Evolutionary conservation across 1,140 invertebrate genomes (phyloP), one percentile per base, ranked within the genome.

Genomic region (Physella acuta): DNA sequence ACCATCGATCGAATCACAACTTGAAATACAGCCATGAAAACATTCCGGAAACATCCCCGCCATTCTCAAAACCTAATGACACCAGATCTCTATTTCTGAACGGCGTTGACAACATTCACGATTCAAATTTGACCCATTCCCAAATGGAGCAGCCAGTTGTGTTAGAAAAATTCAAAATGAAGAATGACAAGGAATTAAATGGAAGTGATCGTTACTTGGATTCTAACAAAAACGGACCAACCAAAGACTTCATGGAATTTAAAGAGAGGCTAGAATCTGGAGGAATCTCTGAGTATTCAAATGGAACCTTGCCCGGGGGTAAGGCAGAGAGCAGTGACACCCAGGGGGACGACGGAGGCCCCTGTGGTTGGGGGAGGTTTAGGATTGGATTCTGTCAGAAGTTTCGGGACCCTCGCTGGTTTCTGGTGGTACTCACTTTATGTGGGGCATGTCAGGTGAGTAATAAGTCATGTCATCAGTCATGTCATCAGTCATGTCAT

Each of bases 361-460:
- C 55, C 2, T 83, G 82, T 74, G 77, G 79, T 2, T 83, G 81
- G 81, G 76, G 79, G 28, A 59, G 67, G 2, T 71, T 78, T 31
- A 73, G 31, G 3, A 77, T 78, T 0, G 11, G n/a, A 1, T 71
- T 52, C 3, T 79, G 76, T 63, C 79, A 81, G 67, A 58, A 74
- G 44, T 81, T 82, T 67, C 73, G 77, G 28, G 73, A 71, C 59
- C 59, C 78, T 0, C 73, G 74, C 44, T 77, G 78, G 73, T 70
- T 83, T 31, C 70, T 82, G 31, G 74, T 81, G 36, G 92, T 90
- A 88, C 84, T 94, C 0, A 93, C 92, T 79, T 91, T 90, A 88
- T 91, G 91, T 20, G 92, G 91, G 0, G 89, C 91, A 44, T 88
- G 93, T 74, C 93, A 95, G 78, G 82, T 82, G 68, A n/a, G n/a